Evolutionary conservation across 1,140 invertebrate species (phyloP).

Genomic region (Drosophila obscura): DNA sequence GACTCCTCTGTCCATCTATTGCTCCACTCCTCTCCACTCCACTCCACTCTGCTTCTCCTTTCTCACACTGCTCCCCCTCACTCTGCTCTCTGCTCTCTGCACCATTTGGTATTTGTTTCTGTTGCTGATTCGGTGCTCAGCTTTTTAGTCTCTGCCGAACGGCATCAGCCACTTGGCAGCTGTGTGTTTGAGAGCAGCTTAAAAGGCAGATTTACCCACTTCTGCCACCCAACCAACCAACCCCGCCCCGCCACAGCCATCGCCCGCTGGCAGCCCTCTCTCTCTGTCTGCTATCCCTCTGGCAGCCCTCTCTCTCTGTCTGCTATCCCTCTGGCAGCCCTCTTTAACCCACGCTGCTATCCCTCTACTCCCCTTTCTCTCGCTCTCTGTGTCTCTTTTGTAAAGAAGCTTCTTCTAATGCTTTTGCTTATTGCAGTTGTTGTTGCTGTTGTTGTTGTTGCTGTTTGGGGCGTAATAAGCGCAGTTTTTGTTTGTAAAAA

Average conservation of each 20-base stretch:
- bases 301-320: not conserved
- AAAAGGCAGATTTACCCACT: constrained; percentile 25
- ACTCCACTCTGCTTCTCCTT: too few relatives aligned
- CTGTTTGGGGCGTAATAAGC: constrained; percentile 60
- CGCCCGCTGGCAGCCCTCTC: not conserved
- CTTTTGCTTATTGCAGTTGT: constrained; percentile 15
- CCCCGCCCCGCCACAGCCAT: not conserved
- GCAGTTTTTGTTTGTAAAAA: constrained; percentile 63
- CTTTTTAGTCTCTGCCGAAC: constrained; percentile 30
- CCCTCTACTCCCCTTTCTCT: not conserved
- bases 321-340: not conserved
- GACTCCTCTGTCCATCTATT: too few relatives aligned
- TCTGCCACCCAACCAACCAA: constrained; percentile 20
- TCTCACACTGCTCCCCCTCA: not conserved
- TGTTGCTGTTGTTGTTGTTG: not conserved
- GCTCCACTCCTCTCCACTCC: too few relatives aligned
- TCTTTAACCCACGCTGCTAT: too few relatives aligned
- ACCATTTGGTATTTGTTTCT: constrained; percentile 29
- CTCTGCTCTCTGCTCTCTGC: constrained; percentile 10
- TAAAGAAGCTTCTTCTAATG: constrained; percentile 66
- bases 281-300: not conserved
- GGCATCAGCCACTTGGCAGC: constrained; percentile 53
- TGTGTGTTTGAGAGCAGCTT: constrained; percentile 47
- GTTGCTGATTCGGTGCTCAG: constrained; percentile 46
- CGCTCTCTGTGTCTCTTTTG: not conserved